A percentile compares a stretch with the other conserved stretches of the same genome.
Conservation (phyloP, 2,888 invertebrate genomes). For the Ctena decussata region DNA sequence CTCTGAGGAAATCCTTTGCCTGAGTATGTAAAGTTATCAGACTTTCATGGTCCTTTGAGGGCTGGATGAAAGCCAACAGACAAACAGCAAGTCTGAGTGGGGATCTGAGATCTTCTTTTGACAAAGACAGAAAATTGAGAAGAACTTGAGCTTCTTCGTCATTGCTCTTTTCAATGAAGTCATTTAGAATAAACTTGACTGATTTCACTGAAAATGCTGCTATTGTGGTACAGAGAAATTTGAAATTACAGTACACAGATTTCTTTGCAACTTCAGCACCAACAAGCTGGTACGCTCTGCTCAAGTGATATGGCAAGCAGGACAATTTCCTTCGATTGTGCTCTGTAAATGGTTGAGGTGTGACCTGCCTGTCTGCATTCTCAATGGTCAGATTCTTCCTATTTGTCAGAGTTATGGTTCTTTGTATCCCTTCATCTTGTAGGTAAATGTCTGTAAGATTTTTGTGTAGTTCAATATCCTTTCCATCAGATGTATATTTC, state of each 20-base stretch:
- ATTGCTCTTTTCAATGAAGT: slow-evolving; percentile 93
- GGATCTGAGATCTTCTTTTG: slow-evolving; percentile 62
- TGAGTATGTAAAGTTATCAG: slow-evolving; percentile 63
- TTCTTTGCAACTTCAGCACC: slow-evolving; percentile 65
- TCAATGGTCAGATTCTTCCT: slow-evolving; percentile 74
- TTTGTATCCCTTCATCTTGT: slow-evolving; percentile 73
- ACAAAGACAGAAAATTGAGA: slow-evolving; percentile 64
- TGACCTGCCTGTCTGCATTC: slow-evolving; percentile 83
- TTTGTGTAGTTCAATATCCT: slow-evolving; percentile 71
- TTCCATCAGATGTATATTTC: slow-evolving; percentile 68
- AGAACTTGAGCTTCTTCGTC: slow-evolving; percentile 92
- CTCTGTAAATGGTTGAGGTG: slow-evolving; percentile 73
- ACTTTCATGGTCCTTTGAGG: slow-evolving; percentile 44
- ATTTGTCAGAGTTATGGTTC: slow-evolving; percentile 75
- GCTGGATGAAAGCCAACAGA: slow-evolving; percentile 68
- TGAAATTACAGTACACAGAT: slow-evolving; percentile 75
- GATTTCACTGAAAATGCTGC: slow-evolving; percentile 86
- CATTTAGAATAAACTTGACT: slow-evolving; percentile 92
- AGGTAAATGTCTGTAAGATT: slow-evolving; percentile 76
- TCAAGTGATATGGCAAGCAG: slow-evolving; percentile 76
- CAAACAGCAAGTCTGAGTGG: slow-evolving; percentile 69
- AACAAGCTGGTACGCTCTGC: slow-evolving; percentile 58
- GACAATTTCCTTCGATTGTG: slow-evolving; percentile 78
- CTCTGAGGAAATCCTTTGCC: slow-evolving; percentile 61
- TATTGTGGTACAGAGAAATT: slow-evolving; percentile 75